phyloP scores from a whole-genome alignment of 2,797 vertebrate genomes.

The Carcharodon carcharias region DNA sequence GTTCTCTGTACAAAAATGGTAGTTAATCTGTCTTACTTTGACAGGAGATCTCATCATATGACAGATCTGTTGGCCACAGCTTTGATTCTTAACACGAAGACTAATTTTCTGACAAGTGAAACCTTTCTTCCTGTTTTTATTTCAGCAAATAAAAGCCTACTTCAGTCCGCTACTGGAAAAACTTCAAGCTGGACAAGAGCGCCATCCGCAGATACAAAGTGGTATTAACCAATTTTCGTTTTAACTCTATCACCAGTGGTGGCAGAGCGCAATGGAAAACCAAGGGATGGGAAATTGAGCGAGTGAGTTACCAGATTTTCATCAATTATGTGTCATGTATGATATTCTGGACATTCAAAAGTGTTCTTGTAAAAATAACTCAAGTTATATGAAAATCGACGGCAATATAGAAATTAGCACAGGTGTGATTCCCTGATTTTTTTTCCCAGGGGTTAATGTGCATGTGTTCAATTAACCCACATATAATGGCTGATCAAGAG shows the following conservation, averaged over 20 bases:
- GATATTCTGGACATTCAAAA: background rate
- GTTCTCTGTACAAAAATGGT: background rate
- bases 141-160: background rate
- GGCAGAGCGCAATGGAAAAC: background rate
- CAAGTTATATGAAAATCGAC: background rate
- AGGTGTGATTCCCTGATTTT: background rate
- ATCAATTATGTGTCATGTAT: background rate
- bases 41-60: background rate
- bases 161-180: background rate
- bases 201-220: background rate
- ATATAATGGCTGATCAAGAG: background rate
- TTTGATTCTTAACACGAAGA: background rate
- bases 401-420: background rate
- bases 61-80: background rate
- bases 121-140: background rate
- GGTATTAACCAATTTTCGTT: background rate
- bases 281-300: background rate
- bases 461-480: background rate
- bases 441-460: background rate
- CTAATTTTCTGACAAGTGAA: background rate
- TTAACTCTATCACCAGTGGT: too few relatives aligned
- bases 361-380: background rate
- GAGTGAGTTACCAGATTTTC: background rate
- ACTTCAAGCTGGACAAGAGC: background rate
- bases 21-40: background rate